Evolutionary conservation across 2,113 vertebrate genomes (phyloP).

Genomic region (Sarotherodon lohbergeri): DNA sequence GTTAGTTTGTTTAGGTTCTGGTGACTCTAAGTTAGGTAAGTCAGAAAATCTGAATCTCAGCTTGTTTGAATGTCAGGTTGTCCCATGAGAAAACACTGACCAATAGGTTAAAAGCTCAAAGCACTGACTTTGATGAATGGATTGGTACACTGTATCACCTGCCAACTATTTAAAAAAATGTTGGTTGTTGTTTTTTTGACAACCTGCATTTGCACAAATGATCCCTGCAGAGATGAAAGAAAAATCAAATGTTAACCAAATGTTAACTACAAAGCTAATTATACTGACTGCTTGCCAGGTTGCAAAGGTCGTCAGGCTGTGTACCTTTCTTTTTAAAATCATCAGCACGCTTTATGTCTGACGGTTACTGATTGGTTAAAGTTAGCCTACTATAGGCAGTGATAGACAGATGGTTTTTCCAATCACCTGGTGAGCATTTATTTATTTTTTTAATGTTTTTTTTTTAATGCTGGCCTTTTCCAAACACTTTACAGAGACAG

Average conservation of each 20-base stretch:
- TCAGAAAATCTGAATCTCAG: neutral
- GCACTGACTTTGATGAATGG: neutral
- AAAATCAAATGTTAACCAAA: neutral
- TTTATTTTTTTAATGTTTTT: neutral
- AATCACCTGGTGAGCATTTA: neutral
- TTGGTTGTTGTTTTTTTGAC: neutral
- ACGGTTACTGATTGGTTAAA: neutral
- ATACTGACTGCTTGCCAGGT: neutral
- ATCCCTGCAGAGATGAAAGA: neutral
- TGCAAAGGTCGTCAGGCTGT: neutral
- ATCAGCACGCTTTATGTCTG: accelerated
- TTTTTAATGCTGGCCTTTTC: neutral
- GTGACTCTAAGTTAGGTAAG: neutral
- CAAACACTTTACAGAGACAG: neutral
- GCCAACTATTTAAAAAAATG: neutral
- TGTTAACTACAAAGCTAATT: neutral
- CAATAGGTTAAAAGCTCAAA: neutral
- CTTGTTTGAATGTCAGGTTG: neutral
- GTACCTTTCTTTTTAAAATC: neutral
- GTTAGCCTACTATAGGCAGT: neutral
- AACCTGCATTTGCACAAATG: neutral
- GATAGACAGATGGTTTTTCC: neutral
- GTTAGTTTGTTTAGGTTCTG: neutral
- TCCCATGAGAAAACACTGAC: neutral
- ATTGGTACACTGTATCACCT: neutral